Conservation (phyloP, 2,113 vertebrate genomes). For the Cebidichthys violaceus region DNA sequence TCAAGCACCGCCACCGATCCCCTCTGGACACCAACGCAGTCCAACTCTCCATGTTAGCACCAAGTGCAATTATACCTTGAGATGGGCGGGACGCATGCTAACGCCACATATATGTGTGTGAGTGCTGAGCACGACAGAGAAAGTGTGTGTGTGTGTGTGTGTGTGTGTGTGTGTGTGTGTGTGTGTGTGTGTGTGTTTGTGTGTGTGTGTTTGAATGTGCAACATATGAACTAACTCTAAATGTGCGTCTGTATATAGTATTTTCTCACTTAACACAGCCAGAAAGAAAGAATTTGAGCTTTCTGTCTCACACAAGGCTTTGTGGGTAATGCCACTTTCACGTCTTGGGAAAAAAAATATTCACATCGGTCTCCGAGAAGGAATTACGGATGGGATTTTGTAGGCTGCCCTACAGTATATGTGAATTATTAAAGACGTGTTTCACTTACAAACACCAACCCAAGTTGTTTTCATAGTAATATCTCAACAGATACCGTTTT, state of each 20-base stretch:
- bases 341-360: not conserved
- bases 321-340: conserved; percentile 39
- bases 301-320: conserved; percentile 29
- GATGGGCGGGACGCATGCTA: conserved; percentile 13
- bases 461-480: not conserved
- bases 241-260: conserved; percentile 44
- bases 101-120: conserved; percentile 15
- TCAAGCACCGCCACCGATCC: conserved; percentile 18
- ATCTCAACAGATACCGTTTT: not conserved
- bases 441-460: not conserved
- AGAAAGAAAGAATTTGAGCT: conserved; percentile 32
- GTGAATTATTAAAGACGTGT: conserved; percentile 7
- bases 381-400: not conserved
- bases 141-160: not conserved
- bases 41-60: conserved; percentile 23
- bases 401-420: not conserved
- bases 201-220: conserved; percentile 18
- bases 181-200: not conserved
- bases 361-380: not conserved
- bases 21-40: conserved; percentile 14
- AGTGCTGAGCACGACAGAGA: not conserved
- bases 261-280: conserved; percentile 44
- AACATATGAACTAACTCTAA: conserved; percentile 43
- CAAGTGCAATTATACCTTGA: conserved; percentile 54
- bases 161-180: conserved; percentile 6